These are phyloP conservation scores for Diploscapter pachys DNA, from an alignment of 1,140 invertebrate genomes.

Conservation along the genomic window DNA sequence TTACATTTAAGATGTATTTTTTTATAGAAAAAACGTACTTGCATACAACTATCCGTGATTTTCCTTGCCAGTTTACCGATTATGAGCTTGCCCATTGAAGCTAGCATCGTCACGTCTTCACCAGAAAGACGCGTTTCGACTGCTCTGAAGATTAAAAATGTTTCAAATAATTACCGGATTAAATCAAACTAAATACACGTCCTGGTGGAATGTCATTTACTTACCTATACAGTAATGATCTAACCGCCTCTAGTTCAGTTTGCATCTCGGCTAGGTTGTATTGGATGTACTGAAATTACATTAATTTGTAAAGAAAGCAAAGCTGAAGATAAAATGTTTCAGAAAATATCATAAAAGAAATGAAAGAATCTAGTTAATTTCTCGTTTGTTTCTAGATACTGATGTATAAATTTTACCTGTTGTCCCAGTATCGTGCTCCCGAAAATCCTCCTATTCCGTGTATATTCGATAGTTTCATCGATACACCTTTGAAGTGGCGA, in stretches of 20 bases:
- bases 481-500: conserved; percentile 61
- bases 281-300: conserved; percentile 55
- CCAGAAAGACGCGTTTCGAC: conserved; percentile 63
- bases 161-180: not conserved
- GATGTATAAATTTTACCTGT: conserved; percentile 57
- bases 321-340: too few species aligned
- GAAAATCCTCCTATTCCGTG: conserved; percentile 62
- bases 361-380: not conserved
- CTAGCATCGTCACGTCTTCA: conserved; percentile 65
- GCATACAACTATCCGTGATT: conserved; percentile 66
- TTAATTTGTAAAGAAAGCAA: too few species aligned
- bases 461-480: conserved; percentile 64
- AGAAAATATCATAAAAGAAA: too few species aligned
- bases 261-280: conserved; percentile 66
- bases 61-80: conserved; percentile 63
- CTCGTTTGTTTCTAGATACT: not conserved
- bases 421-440: conserved; percentile 64
- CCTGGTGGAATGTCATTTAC: not conserved
- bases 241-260: conserved; percentile 65
- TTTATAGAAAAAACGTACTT: conserved; percentile 47
- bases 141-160: conserved; percentile 38
- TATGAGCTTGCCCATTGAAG: conserved; percentile 68
- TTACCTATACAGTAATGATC: conserved; percentile 62
- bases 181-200: not conserved
- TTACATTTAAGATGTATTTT: not conserved